Base-by-base conservation (phyloP, 2,113 vertebrate genomes). In the Crotalus tigris region DNA sequence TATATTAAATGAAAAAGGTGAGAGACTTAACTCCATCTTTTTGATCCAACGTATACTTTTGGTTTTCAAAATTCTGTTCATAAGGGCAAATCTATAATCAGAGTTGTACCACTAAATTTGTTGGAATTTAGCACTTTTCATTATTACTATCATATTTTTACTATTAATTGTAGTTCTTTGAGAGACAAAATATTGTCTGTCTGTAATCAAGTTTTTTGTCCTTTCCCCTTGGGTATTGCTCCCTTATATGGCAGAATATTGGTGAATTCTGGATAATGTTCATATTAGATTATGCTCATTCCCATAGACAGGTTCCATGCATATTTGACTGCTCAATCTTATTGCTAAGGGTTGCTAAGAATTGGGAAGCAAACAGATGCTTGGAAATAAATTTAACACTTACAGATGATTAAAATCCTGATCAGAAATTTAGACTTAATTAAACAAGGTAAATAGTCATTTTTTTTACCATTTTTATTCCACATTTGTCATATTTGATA, bases 261-360 rank as follows among this genome's bases (percentile, higher is more conserved):
- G 26, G n/a, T 92, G 59, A 92, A 88, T 61, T 92, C 49, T 69
- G n/a, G 58, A 69, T 85, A 93, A 85, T 93, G 44, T 75, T 93
- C 59, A 75, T 33, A 29, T 55, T 53, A 57, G 29, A 29, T 46
- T 44, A 53, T 26, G 12, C 17, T 90, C 44, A 86, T 86, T 51
- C 53, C 46, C 17, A 1, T 86, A 51, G 85, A 90, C 55, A 53
- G 6, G 1, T 85, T 69, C 44, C 55, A 81, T 90, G 44, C 88
- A 93, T 59, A 53, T 4, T 33, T 19, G 26, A 59, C 39, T 93
- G 23, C 33, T 92, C 19, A 57, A 10, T 33, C 19, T 24, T 85
- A 51, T 49, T 23, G 17, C 29, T 26, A 39, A 88, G 0, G 49
- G 23, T 8, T 58, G 11, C 29, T 59, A 54, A 90, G 15, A 59